Evolutionary conservation across 1,140 invertebrate species (phyloP).

Genomic region (Periplaneta americana): DNA sequence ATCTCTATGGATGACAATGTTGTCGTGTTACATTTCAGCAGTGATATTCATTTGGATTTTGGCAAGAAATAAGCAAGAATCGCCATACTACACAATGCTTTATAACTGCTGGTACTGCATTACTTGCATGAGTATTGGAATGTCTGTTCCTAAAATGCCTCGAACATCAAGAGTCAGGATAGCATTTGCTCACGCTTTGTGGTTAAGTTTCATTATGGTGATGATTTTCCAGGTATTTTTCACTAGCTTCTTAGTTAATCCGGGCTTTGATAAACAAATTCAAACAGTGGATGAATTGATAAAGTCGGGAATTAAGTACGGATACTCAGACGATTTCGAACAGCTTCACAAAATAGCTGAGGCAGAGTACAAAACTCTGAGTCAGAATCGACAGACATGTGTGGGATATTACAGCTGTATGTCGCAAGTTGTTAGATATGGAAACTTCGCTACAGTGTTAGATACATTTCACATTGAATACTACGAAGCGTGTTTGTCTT

Average conservation of each 20-base stretch:
- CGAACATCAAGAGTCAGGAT: background rate
- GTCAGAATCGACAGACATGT: background rate
- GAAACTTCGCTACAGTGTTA: background rate
- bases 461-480: background rate
- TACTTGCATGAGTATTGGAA: too few species aligned
- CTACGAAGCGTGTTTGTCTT: background rate
- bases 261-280: background rate
- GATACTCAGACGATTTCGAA: background rate
- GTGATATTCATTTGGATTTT: background rate
- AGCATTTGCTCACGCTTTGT: background rate
- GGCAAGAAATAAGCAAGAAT: too few species aligned
- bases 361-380: background rate
- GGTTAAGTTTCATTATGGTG: background rate
- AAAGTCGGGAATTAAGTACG: background rate
- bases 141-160: background rate
- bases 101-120: too few species aligned
- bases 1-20: background rate
- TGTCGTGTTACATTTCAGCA: background rate
- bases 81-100: too few species aligned
- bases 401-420: background rate
- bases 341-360: too few species aligned
- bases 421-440: background rate
- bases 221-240: background rate
- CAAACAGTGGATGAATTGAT: background rate
- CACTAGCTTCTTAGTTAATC: background rate